Percentiles rank a stretch among this genome's conserved stretches.
Conservation (phyloP, 2,888 invertebrate genomes). For the Mongoloraphidia duomilia region DNA sequence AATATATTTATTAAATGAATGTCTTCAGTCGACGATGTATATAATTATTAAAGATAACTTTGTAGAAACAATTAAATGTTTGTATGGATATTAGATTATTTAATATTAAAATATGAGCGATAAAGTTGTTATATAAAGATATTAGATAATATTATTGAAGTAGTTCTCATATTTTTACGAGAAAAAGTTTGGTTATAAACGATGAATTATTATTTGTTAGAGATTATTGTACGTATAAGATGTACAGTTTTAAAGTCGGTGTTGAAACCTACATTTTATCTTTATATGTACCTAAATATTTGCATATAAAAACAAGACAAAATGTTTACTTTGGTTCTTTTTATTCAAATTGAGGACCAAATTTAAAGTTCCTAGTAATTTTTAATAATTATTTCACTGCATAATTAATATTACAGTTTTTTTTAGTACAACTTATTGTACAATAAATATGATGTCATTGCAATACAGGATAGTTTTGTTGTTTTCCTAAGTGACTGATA, state of each 20-base stretch:
- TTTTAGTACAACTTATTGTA: no score
- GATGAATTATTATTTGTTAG: not conserved
- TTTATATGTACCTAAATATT: not conserved
- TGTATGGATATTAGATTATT: conserved; percentile 14
- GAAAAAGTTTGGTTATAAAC: not conserved
- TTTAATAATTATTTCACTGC: not conserved
- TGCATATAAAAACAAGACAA: not conserved
- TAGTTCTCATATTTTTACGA: conserved; percentile 5
- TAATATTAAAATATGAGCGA: conserved; percentile 19
- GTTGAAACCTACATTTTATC: not conserved
- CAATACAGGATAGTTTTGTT: no score
- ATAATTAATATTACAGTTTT: no score
- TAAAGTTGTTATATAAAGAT: conserved; percentile 13
- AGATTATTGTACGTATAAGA: not conserved
- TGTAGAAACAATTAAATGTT: conserved; percentile 23
- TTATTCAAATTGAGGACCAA: not conserved
- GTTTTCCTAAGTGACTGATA: no score
- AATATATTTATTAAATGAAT: conserved; percentile 25
- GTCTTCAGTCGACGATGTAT: conserved; percentile 25
- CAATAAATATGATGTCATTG: no score
- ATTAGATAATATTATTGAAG: not conserved
- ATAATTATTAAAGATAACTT: conserved; percentile 10
- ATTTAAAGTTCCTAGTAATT: not conserved
- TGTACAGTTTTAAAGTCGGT: conserved; percentile 1
- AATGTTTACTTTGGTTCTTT: not conserved